These are phyloP conservation scores for Porites rus DNA, from an alignment of 92 coral and sea anemone species.

Conservation along the genomic window DNA sequence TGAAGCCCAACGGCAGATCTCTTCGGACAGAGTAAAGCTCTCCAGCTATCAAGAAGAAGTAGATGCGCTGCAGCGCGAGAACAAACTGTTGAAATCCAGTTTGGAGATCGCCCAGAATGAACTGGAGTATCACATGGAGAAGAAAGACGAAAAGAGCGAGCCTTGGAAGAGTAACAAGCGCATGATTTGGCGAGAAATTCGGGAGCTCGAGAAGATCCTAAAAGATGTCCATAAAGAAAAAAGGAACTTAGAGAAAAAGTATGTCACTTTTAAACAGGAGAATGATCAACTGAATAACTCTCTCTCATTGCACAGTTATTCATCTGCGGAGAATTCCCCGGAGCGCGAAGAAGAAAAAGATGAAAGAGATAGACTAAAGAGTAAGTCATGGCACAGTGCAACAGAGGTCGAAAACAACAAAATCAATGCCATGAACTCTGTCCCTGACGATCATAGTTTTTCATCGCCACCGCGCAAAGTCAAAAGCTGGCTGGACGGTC, in stretches of 20 bases:
- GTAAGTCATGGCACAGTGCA: constrained; percentile 51
- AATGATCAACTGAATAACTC: constrained; percentile 69
- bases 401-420: constrained; percentile 30
- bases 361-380: constrained; percentile 1
- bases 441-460: constrained; percentile 34
- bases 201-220: constrained; percentile 92
- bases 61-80: constrained; percentile 78
- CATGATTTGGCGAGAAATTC: constrained; percentile 91
- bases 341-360: constrained; percentile 20
- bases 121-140: constrained; percentile 75
- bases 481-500: constrained; percentile 48
- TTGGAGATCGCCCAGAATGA: constrained; percentile 89
- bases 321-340: constrained; percentile 31
- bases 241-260: constrained; percentile 91
- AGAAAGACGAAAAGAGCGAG: constrained; percentile 53
- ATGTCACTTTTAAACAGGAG: constrained; percentile 81
- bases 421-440: neutral
- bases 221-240: constrained; percentile 95
- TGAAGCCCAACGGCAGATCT: constrained; percentile 81
- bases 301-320: constrained; percentile 36
- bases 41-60: constrained; percentile 80
- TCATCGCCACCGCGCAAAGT: constrained; percentile 51
- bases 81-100: constrained; percentile 74
- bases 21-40: constrained; percentile 83
- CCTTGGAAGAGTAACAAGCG: constrained; percentile 88